Evolutionary conservation across 1,140 invertebrate species (phyloP), one percentile per base, ranked within the genome.

Genomic region (Micrasema longulum): DNA sequence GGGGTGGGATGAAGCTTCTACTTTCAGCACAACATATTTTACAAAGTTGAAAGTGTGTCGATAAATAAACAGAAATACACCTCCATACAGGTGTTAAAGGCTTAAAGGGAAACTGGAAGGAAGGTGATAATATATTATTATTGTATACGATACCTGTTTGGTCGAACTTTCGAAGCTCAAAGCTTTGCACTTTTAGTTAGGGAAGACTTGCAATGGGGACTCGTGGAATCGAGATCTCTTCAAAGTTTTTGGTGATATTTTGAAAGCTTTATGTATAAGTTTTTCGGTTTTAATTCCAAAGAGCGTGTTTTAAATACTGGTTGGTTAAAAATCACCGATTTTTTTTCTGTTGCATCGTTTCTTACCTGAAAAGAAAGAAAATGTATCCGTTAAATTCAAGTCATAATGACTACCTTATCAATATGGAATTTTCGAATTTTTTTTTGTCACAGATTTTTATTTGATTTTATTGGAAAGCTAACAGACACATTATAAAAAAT

Each of bases 51-150:
- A 60, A 43, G 55, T 12, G 38, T 18, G 16, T 41, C 55, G 36
- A 60, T 60, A 60, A 60, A 60, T 60, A 43, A 60, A 43, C 26
- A 31, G 48, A 53, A 9, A 60, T 18, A 60, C 52, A 6, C 52
- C 36, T n/a, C 26, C 35, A 18, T 60, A 5, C 55, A 60, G 55
- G 55, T 60, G 55, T 41, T 20, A 35, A 60, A 38, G 38, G 55
- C 55, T 60, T 41, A 41, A 7, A 38, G 36, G 50, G 16, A 31
- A 41, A 41, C 35, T 41, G n/a, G 12, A 41, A 52, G 48, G 48
- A 52, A 60, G 36, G 41, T 60, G 55, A 60, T 22, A 48, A 16
- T 31, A 31, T 31, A 31, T 31, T 31, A 31, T 31, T 31, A 31
- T 31, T 31, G 6, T 48, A 60, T 60, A 38, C n/a, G 35, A 38